Percentiles rank a stretch among this genome's conserved stretches.
Evolutionary conservation across 2,113 vertebrate species (phyloP).

Genomic region (Cygnus buccinator): DNA sequence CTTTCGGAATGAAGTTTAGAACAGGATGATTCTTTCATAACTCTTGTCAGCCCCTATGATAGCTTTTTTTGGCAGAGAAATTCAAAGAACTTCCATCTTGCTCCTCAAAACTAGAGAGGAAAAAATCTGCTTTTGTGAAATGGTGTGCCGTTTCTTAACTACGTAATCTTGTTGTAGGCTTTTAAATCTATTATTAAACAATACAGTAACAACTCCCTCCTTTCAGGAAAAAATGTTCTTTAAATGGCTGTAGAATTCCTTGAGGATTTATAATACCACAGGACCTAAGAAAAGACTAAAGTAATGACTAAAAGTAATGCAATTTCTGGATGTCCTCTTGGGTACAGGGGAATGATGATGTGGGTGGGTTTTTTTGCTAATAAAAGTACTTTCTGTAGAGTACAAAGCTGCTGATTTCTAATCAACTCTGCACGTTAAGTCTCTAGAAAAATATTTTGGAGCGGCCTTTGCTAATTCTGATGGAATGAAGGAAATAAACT

Average conservation of each 20-base stretch:
- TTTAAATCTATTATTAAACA: not conserved
- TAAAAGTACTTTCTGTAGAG: not conserved
- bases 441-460: not conserved
- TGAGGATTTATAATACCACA: not conserved
- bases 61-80: conserved; percentile 15
- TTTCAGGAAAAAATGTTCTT: not conserved
- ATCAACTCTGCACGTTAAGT: not conserved
- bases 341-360: not conserved
- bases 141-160: not conserved
- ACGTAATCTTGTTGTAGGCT: not conserved
- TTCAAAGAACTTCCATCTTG: conserved; percentile 12
- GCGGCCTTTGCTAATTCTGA: not conserved
- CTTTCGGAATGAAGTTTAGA: conserved; percentile 33
- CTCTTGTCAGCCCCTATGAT: not conserved
- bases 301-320: not conserved
- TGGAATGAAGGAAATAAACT: not conserved
- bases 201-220: not conserved
- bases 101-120: not conserved
- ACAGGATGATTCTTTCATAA: conserved; percentile 28
- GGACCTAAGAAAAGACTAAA: not conserved
- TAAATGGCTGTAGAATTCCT: not conserved
- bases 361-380: not conserved
- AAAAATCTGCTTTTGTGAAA: not conserved
- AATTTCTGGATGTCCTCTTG: not conserved
- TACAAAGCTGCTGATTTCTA: not conserved